Conservation (phyloP, 2,113 vertebrate genomes). For the Potamarius usumacintae region DNA sequence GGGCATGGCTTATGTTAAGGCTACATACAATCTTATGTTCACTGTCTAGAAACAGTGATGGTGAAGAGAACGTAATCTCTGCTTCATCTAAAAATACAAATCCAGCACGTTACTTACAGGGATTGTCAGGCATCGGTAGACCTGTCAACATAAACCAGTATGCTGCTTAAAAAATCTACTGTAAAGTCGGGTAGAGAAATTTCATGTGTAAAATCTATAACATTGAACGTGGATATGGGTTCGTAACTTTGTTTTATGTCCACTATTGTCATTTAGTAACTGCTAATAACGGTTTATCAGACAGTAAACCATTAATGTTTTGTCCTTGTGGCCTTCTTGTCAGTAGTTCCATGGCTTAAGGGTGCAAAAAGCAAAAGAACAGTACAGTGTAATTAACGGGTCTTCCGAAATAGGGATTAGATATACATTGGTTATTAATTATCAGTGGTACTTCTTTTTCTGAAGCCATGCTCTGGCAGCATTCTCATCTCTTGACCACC, state of each 20-base stretch:
- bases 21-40: constrained; percentile 34
- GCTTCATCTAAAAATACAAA: constrained; percentile 9
- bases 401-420: background rate
- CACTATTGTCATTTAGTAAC: background rate
- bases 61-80: constrained; percentile 20
- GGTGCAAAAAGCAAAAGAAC: background rate
- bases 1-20: background rate
- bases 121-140: constrained; percentile 38
- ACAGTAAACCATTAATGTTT: constrained; percentile 1
- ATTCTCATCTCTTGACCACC: constrained; percentile 9
- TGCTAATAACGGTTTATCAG: constrained; percentile 12
- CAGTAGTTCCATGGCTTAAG: background rate
- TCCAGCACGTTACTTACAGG: constrained; percentile 27
- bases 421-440: background rate
- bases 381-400: background rate
- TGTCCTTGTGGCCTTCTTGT: background rate
- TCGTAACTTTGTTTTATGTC: constrained; percentile 4
- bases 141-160: constrained; percentile 39
- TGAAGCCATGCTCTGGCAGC: background rate
- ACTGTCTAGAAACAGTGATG: constrained; percentile 8
- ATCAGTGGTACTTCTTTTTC: background rate
- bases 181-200: constrained; percentile 28
- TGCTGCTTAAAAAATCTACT: constrained; percentile 48
- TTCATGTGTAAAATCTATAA: constrained; percentile 15
- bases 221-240: background rate